Percentiles rank a stretch among this genome's conserved stretches.
These are phyloP conservation scores for Chroicocephalus ridibundus DNA, from an alignment of 2,113 vertebrate genomes.

Conservation along the genomic window DNA sequence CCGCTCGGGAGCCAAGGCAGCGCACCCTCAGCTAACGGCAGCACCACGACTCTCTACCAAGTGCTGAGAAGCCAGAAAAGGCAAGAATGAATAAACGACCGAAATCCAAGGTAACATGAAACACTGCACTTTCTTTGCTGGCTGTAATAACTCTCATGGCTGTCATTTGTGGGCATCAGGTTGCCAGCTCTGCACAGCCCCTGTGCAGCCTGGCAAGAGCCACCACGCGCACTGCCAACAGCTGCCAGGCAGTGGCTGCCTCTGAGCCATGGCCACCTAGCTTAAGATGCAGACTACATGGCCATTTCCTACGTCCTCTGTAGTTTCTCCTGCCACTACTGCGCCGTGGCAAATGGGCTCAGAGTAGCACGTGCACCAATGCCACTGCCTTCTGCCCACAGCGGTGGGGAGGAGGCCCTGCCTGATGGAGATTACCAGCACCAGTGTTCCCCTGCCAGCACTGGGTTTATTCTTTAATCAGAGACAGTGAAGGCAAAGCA, in stretches of 20 bases:
- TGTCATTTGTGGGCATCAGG: not conserved
- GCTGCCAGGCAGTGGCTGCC: not conserved
- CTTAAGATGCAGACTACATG: not conserved
- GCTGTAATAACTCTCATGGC: not conserved
- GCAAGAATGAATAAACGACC: not conserved
- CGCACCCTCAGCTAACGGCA: not conserved
- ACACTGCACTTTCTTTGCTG: not conserved
- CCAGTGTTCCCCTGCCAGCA: not conserved
- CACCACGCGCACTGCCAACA: fast-evolving
- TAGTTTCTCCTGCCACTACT: not conserved
- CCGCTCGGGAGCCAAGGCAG: fast-evolving
- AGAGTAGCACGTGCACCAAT: fast-evolving
- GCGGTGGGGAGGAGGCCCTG: fast-evolving
- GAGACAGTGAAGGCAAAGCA: not conserved
- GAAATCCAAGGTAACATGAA: not conserved
- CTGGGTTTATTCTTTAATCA: not conserved
- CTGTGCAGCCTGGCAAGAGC: not conserved
- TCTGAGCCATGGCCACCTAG: not conserved
- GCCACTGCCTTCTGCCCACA: not conserved
- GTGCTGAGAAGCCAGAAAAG: not conserved
- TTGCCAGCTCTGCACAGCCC: not conserved
- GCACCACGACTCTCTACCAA: fast-evolving
- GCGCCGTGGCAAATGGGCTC: not conserved
- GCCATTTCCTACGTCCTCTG: not conserved
- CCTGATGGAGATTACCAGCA: not conserved